A percentile compares a stretch with the other conserved stretches of the same genome.
Evolutionary conservation across 2,888 invertebrate species (phyloP).

Genomic region (Gisinianus flammeolus): DNA sequence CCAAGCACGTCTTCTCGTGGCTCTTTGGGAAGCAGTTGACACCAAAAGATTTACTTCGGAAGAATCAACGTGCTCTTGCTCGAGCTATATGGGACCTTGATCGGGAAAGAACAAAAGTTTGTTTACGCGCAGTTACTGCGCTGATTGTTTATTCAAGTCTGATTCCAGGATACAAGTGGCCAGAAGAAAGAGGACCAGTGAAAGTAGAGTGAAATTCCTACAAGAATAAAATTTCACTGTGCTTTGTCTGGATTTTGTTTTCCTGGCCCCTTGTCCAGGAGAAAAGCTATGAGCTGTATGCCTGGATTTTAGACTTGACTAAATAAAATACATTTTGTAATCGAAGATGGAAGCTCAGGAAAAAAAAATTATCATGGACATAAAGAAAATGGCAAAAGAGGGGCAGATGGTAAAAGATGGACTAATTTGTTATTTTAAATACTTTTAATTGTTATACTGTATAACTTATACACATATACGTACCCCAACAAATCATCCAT

Average conservation of each 20-base stretch:
- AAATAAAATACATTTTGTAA: too few relatives aligned
- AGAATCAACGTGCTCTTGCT: slow-evolving; percentile 68
- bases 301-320: too few relatives aligned
- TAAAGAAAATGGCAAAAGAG: slow-evolving; percentile 70
- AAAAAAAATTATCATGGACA: slow-evolving; percentile 69
- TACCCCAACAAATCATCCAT: neutral
- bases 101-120: slow-evolving; percentile 62
- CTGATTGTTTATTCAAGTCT: too few relatives aligned
- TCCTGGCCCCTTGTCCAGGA: too few relatives aligned
- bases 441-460: neutral
- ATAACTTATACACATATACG: neutral
- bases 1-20: slow-evolving; percentile 18
- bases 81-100: slow-evolving; percentile 70
- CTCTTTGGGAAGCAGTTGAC: slow-evolving; percentile 68
- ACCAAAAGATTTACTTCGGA: slow-evolving; percentile 68
- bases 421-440: neutral
- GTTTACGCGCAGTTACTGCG: too few relatives aligned
- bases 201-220: too few relatives aligned
- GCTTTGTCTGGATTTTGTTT: too few relatives aligned
- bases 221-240: too few relatives aligned
- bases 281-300: too few relatives aligned
- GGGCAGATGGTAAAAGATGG: slow-evolving; percentile 66
- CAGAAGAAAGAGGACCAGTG: too few relatives aligned
- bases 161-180: too few relatives aligned
- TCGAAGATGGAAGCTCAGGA: slow-evolving; percentile 70